These are phyloP conservation scores for Axinella damicornis DNA, from an alignment of 37 sponge, comb jelly and placozoan genomes.

Conservation along the genomic window DNA sequence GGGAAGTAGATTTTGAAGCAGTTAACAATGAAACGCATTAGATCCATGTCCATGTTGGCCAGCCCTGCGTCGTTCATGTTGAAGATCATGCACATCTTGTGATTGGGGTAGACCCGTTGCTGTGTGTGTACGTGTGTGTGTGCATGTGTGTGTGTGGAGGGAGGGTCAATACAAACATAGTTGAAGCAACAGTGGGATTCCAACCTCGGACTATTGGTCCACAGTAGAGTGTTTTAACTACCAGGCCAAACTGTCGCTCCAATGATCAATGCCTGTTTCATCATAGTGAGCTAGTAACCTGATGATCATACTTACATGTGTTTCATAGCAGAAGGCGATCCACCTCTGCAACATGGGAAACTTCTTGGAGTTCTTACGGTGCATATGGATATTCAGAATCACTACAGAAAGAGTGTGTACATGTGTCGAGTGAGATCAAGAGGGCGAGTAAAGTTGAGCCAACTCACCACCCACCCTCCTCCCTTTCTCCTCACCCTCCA, in stretches of 20 bases:
- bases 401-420: conserved; percentile 19
- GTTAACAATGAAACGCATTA: conserved; percentile 76
- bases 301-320: conserved; percentile 60
- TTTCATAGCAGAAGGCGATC: conserved; percentile 76
- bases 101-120: conserved; percentile 42
- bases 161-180: too few species aligned
- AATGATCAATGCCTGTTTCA: too few species aligned
- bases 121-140: neutral
- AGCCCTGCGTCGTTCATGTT: conserved; percentile 81
- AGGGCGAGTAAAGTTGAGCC: conserved; percentile 14
- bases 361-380: conserved; percentile 69
- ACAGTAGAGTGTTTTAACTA: neutral
- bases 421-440: neutral
- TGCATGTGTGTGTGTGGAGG: neutral
- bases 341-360: conserved; percentile 48
- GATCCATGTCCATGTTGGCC: conserved; percentile 83
- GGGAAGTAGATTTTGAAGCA: conserved; percentile 88
- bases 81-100: conserved; percentile 77
- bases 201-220: too few species aligned
- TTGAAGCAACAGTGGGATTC: too few species aligned
- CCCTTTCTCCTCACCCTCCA: neutral
- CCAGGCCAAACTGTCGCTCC: neutral
- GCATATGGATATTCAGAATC: conserved; percentile 65
- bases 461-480: neutral
- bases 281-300: too few species aligned